phyloP scores from a whole-genome alignment of 2,113 vertebrate species.

The Nyctibius bracteatus region DNA sequence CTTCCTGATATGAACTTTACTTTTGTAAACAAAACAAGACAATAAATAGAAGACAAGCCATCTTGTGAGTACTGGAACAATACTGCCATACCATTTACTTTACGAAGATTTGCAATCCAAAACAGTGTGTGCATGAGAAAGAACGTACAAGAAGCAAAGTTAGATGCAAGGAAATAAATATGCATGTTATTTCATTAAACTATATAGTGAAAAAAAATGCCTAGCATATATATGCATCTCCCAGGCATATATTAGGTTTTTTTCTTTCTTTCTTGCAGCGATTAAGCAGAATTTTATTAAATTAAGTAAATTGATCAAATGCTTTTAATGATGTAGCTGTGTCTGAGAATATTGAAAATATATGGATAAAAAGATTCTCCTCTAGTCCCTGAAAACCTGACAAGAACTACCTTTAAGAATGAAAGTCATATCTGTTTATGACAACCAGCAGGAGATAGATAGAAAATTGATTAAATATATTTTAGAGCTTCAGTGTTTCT shows the following conservation, averaged over 20 bases:
- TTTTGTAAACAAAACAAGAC: neutral
- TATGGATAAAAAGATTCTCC: neutral
- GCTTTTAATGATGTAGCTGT: neutral
- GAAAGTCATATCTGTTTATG: neutral
- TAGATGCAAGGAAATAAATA: neutral
- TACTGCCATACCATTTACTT: neutral
- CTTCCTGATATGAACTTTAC: neutral
- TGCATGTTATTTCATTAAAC: neutral
- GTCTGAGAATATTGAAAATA: neutral
- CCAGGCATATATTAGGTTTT: neutral
- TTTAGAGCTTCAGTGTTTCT: neutral
- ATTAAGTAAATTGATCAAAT: neutral
- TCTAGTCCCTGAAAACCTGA: neutral
- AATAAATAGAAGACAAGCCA: neutral
- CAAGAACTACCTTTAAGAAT: neutral
- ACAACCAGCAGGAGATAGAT: neutral
- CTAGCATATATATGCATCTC: neutral
- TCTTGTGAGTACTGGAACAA: neutral
- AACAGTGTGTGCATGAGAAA: neutral
- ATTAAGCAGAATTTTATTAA: neutral
- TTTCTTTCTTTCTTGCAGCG: neutral
- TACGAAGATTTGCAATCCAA: neutral
- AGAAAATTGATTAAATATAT: constrained; percentile 12
- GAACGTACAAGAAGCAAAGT: neutral
- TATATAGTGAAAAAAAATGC: neutral